Percentiles rank a stretch among this genome's conserved stretches.
phyloP scores from a whole-genome alignment of 2,113 vertebrate genomes.

The Pseudonaja textilis region DNA sequence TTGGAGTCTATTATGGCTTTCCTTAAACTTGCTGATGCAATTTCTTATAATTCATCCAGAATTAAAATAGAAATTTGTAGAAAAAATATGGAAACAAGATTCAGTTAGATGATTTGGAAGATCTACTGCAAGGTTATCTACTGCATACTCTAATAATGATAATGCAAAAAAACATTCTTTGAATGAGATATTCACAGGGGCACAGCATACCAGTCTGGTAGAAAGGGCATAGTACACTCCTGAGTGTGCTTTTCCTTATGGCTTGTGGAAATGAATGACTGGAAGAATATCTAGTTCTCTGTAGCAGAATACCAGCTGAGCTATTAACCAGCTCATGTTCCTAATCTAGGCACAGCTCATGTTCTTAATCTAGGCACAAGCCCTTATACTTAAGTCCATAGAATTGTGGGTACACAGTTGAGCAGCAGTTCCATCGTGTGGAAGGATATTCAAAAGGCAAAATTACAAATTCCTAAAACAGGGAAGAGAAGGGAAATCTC shows the following conservation, averaged over 20 bases:
- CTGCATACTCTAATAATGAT: conserved; percentile 1
- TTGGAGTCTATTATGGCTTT: conserved; percentile 53
- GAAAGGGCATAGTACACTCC: neutral
- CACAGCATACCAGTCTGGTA: neutral
- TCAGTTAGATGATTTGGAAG: neutral
- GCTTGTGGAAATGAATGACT: neutral
- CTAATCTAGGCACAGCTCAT: neutral
- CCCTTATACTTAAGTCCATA: neutral
- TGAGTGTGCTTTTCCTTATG: neutral
- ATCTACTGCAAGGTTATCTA: neutral
- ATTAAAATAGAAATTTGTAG: conserved; percentile 35
- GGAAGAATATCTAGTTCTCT: neutral
- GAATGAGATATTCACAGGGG: conserved; percentile 21
- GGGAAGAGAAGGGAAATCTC: neutral
- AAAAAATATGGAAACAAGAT: conserved; percentile 4
- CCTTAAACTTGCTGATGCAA: conserved; percentile 29
- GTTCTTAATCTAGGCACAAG: neutral
- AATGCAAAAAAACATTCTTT: conserved; percentile 5
- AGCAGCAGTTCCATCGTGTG: neutral
- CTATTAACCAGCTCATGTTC: neutral
- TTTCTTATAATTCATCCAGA: conserved; percentile 8
- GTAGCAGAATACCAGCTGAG: neutral
- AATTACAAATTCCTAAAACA: neutral
- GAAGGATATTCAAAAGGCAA: neutral
- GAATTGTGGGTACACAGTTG: neutral